phyloP scores from a whole-genome alignment of 2,113 vertebrate genomes.

The Cavia aperea region DNA sequence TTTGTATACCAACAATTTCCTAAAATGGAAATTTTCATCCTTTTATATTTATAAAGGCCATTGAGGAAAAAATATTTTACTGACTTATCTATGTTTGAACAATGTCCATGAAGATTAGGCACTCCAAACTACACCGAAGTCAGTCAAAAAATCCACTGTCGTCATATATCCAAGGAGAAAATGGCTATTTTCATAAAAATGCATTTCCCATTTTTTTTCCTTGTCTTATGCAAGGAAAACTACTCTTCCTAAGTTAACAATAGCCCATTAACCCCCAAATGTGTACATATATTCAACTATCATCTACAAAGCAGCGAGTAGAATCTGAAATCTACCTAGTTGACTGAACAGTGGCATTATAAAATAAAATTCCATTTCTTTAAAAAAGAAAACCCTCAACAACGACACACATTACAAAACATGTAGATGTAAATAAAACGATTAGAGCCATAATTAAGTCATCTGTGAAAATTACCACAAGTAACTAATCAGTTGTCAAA shows the following conservation, averaged over 20 bases:
- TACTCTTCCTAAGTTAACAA: not conserved
- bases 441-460: not conserved
- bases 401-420: not conserved
- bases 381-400: not conserved
- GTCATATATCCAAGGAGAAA: not conserved
- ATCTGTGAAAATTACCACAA: not conserved
- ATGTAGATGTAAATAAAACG: not conserved
- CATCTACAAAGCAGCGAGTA: not conserved
- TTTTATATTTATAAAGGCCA: not conserved
- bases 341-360: not conserved
- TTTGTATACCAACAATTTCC: not conserved
- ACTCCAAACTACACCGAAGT: not conserved
- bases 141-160: slow-evolving; percentile 3
- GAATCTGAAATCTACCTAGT: not conserved
- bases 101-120: slow-evolving; percentile 10
- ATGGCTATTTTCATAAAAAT: not conserved
- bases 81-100: not conserved
- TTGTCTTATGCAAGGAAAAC: not conserved
- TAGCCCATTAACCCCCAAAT: not conserved
- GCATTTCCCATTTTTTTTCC: not conserved
- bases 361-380: slow-evolving; percentile 27
- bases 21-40: not conserved
- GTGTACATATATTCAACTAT: not conserved
- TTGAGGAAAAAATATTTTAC: not conserved
- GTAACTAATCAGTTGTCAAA: slow-evolving; percentile 61